Evolutionary conservation across 2,888 invertebrate genomes (phyloP).

Genomic region (Plutella xylostella): DNA sequence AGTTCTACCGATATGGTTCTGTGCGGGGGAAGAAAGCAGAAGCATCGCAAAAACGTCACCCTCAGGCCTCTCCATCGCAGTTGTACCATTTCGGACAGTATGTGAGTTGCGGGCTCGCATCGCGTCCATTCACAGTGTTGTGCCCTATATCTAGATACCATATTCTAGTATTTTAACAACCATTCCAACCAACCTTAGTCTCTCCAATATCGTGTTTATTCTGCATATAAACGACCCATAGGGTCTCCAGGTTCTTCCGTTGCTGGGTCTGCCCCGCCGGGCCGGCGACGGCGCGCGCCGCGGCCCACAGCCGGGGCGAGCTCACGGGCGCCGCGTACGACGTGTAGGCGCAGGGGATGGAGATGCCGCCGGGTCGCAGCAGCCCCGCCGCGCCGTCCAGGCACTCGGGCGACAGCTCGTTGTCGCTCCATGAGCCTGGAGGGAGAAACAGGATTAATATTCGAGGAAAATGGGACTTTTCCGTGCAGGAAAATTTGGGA

Average conservation of each 20-base stretch:
- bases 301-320: constrained; percentile 87
- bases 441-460: not conserved
- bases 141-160: no score
- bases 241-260: constrained; percentile 75
- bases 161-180: no score
- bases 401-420: constrained; percentile 98
- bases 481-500: no score
- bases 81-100: no score
- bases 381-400: constrained; percentile 93
- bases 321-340: constrained; percentile 95
- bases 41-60: no score
- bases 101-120: no score
- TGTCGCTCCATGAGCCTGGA: constrained; percentile 93
- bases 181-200: constrained; percentile 59
- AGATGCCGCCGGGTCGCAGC: constrained; percentile 87
- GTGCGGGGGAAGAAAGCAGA: no score
- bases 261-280: constrained; percentile 26
- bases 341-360: constrained; percentile 88
- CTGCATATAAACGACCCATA: constrained; percentile 93
- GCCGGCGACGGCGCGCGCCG: constrained; percentile 62
- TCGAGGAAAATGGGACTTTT: not conserved
- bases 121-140: no score
- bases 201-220: constrained; percentile 84
- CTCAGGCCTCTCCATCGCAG: no score
- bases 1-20: no score